A percentile compares a stretch with the other conserved stretches of the same genome.
These are phyloP conservation scores for Mastomys coucha DNA, from an alignment of 2,113 vertebrate genomes.

Conservation along the genomic window DNA sequence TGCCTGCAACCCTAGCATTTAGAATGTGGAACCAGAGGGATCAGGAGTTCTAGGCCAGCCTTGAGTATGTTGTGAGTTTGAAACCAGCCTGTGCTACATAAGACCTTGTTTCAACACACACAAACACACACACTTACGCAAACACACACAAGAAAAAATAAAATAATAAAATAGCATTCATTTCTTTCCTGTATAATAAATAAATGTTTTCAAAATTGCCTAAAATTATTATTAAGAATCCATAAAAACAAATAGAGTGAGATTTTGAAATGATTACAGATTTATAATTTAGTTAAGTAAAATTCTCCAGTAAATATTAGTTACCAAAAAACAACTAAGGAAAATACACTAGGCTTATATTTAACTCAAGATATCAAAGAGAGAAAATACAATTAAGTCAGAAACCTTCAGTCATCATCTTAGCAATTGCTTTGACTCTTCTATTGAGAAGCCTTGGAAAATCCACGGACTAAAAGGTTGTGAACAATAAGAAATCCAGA, in stretches of 20 bases:
- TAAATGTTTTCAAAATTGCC: not conserved
- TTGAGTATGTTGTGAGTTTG: not conserved
- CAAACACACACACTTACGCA: no score
- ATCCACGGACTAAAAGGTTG: not conserved
- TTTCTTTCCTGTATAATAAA: not conserved
- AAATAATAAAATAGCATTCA: not conserved
- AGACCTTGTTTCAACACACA: not conserved
- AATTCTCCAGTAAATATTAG: not conserved
- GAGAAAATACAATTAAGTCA: not conserved
- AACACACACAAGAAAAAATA: not conserved
- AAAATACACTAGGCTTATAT: not conserved
- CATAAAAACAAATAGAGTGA: not conserved
- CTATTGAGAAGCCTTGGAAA: not conserved
- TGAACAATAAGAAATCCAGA: not conserved
- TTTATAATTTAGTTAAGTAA: not conserved
- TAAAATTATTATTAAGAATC: not conserved
- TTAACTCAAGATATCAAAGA: not conserved
- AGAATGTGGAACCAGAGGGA: no score
- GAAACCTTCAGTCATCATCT: not conserved
- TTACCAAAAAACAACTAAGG: not conserved
- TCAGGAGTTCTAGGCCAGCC: not conserved
- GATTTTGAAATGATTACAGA: not conserved
- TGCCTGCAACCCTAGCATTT: not conserved
- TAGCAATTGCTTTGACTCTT: not conserved
- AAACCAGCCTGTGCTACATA: not conserved